Percentiles rank a stretch among this genome's conserved stretches.
These are phyloP conservation scores for Hypothenemus hampei DNA, from an alignment of 1,140 invertebrate species.

Conservation along the genomic window DNA sequence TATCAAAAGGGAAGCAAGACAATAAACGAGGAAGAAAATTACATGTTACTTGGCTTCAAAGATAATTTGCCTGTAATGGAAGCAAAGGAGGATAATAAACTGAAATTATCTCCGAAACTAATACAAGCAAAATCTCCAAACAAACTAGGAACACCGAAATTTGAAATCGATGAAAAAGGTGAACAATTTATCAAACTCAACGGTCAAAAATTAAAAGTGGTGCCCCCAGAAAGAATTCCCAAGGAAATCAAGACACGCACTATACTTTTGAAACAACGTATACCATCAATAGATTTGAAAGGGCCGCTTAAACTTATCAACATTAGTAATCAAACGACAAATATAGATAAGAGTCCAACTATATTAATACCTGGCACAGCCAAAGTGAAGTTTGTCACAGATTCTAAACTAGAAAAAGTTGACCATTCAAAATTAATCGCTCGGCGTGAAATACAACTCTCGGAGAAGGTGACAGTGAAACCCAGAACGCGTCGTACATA, in stretches of 20 bases:
- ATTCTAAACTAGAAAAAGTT: too few species aligned
- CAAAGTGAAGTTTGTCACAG: too few species aligned
- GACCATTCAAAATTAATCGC: too few species aligned
- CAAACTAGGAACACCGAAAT: not conserved
- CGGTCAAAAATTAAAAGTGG: slow-evolving; percentile 27
- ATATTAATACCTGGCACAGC: too few species aligned
- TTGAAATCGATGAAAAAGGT: slow-evolving; percentile 17
- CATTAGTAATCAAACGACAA: not conserved
- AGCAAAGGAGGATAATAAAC: not conserved
- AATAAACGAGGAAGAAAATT: not conserved
- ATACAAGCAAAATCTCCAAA: not conserved
- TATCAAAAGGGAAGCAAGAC: not conserved
- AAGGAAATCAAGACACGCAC: slow-evolving; percentile 11
- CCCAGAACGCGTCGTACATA: too few species aligned
- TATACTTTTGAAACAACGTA: slow-evolving; percentile 13
- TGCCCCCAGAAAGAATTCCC: slow-evolving; percentile 9
- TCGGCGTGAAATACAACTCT: too few species aligned
- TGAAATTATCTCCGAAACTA: not conserved
- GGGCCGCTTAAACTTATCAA: slow-evolving; percentile 8
- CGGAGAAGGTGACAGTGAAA: too few species aligned
- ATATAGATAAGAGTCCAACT: slow-evolving; percentile 2
- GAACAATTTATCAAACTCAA: slow-evolving; percentile 28
- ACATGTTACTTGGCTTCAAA: slow-evolving; percentile 4
- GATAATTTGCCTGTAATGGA: slow-evolving; percentile 4
- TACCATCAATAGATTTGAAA: slow-evolving; percentile 4